phyloP scores from a whole-genome alignment of 2,888 invertebrate species.

The Halocaridina rubra region DNA sequence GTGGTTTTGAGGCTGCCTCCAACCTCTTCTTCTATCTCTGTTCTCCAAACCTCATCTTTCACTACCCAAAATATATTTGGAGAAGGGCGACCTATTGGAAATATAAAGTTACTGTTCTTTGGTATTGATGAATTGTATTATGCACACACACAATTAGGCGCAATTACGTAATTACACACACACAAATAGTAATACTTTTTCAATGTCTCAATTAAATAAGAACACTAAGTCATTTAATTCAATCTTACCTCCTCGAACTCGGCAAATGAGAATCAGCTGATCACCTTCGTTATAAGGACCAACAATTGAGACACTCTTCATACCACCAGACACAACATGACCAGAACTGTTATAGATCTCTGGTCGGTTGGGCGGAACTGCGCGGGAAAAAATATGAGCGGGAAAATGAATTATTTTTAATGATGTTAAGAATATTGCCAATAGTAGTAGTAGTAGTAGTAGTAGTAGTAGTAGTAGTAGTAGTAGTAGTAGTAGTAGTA shows the following conservation, averaged over 20 bases:
- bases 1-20: conserved; percentile 23
- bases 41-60: conserved; percentile 16
- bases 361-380: not conserved
- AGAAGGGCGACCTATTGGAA: conserved; percentile 24
- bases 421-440: not conserved
- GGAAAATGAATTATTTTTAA: not conserved
- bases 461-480: too few species aligned
- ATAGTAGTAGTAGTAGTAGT: not conserved
- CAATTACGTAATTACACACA: conserved; percentile 13
- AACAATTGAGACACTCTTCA: not conserved
- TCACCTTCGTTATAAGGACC: not conserved
- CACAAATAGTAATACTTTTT: too few species aligned
- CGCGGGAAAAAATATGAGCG: not conserved
- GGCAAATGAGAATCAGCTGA: not conserved
- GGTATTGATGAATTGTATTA: not conserved
- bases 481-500: too few species aligned
- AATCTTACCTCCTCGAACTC: not conserved
- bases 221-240: not conserved
- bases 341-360: not conserved
- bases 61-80: conserved; percentile 33
- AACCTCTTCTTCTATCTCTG: not conserved
- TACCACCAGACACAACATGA: not conserved
- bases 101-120: not conserved
- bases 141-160: conserved; percentile 7
- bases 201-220: not conserved